A percentile compares a stretch with the other conserved stretches of the same genome.
These are phyloP conservation scores for Phragmatobia fuliginosa DNA, from an alignment of 2,888 invertebrate species.

Conservation along the genomic window DNA sequence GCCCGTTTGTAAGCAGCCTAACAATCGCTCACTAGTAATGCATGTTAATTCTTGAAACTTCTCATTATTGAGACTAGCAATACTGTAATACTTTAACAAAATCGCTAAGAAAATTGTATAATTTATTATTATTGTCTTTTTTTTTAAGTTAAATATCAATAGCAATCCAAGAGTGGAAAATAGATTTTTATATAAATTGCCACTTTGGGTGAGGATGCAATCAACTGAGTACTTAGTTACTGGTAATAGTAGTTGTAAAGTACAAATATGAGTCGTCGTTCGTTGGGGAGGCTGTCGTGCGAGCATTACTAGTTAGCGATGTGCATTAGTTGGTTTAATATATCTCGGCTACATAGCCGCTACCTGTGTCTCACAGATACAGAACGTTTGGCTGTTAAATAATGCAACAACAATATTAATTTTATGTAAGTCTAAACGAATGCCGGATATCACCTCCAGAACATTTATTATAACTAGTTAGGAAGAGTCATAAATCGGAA, in stretches of 20 bases:
- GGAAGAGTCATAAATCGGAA: constrained; percentile 9
- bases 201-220: constrained; percentile 22
- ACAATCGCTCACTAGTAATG: constrained; percentile 68
- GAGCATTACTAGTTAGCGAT: constrained; percentile 73
- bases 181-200: constrained; percentile 23
- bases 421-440: constrained; percentile 59
- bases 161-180: constrained; percentile 23
- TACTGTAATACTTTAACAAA: constrained; percentile 21
- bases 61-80: constrained; percentile 31
- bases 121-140: constrained; percentile 35
- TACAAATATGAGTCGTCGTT: constrained; percentile 56
- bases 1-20: constrained; percentile 59
- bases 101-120: constrained; percentile 41
- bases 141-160: constrained; percentile 34
- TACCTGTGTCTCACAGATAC: constrained; percentile 63
- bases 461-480: constrained; percentile 46
- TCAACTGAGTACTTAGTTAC: constrained; percentile 45
- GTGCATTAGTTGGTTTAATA: constrained; percentile 47
- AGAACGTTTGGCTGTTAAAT: constrained; percentile 60
- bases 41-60: constrained; percentile 35
- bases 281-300: constrained; percentile 37
- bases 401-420: constrained; percentile 54
- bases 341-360: constrained; percentile 60
- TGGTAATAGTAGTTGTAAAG: constrained; percentile 54
- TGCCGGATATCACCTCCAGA: constrained; percentile 46